Percentiles rank a stretch among this genome's conserved stretches.
Conservation (phyloP, 2,888 invertebrate species). For the Podotricha telesiphe region DNA sequence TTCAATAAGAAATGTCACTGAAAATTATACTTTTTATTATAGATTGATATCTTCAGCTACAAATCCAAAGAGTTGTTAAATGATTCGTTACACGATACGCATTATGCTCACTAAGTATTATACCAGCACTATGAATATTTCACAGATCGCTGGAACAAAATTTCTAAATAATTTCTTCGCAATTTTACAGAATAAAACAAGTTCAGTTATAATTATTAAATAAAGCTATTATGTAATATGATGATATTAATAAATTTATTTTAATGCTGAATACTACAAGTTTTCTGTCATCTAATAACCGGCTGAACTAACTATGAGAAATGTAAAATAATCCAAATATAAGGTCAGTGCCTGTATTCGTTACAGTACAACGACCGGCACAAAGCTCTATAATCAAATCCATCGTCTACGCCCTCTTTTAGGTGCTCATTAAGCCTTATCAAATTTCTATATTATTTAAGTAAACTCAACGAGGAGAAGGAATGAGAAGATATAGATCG, state of each 20-base stretch:
- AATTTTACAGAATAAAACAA: background rate
- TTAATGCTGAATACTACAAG: too few relatives aligned
- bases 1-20: background rate
- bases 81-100: constrained; percentile 23
- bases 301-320: background rate
- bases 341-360: constrained; percentile 26
- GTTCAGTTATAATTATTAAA: background rate
- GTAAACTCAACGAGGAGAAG: background rate
- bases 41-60: background rate
- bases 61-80: constrained; percentile 15
- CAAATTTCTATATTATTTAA: background rate
- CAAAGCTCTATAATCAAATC: constrained; percentile 30
- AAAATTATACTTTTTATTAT: background rate
- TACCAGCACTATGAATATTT: constrained; percentile 10
- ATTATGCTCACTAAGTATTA: constrained; percentile 16
- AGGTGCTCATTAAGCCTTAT: constrained; percentile 21
- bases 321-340: constrained; percentile 8
- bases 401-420: constrained; percentile 27
- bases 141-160: constrained; percentile 8
- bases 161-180: constrained; percentile 14
- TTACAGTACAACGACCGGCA: constrained; percentile 39
- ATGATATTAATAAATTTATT: too few relatives aligned
- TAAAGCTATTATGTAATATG: too few relatives aligned
- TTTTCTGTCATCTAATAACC: background rate
- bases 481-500: background rate